A percentile compares a stretch with the other conserved stretches of the same genome.
phyloP scores from a whole-genome alignment of 2,797 vertebrate species.

The Coendou prehensilis region DNA sequence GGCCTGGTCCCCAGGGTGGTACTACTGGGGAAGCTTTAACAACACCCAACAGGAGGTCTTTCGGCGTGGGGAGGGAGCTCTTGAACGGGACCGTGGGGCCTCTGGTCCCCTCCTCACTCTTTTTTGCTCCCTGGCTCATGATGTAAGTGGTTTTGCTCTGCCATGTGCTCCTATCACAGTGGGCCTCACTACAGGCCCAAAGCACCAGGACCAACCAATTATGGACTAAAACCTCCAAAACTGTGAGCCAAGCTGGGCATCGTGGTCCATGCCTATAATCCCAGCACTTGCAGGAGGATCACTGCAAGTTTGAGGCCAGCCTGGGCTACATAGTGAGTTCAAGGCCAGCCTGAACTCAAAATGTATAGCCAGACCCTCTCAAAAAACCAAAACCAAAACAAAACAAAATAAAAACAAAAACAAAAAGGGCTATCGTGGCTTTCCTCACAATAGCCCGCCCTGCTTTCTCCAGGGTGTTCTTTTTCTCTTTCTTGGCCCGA shows the following conservation, averaged over 20 bases:
- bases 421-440: neutral
- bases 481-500: neutral
- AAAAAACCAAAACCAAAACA: neutral
- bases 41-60: neutral
- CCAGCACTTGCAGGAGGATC: neutral
- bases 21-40: neutral
- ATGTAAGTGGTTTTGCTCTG: neutral
- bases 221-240: neutral
- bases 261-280: neutral
- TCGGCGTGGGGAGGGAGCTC: no score
- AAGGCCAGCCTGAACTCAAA: neutral
- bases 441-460: neutral
- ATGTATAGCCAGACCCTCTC: neutral
- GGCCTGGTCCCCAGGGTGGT: neutral
- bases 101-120: neutral
- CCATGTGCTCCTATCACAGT: neutral
- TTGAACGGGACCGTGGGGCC: neutral
- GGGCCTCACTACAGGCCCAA: neutral
- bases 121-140: neutral
- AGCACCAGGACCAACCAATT: neutral
- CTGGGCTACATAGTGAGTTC: neutral
- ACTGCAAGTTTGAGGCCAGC: neutral
- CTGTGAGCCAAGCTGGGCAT: neutral
- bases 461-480: neutral
- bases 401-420: neutral